These are phyloP conservation scores for Drosophila colorata DNA, from an alignment of 2,888 invertebrate species.

Conservation along the genomic window DNA sequence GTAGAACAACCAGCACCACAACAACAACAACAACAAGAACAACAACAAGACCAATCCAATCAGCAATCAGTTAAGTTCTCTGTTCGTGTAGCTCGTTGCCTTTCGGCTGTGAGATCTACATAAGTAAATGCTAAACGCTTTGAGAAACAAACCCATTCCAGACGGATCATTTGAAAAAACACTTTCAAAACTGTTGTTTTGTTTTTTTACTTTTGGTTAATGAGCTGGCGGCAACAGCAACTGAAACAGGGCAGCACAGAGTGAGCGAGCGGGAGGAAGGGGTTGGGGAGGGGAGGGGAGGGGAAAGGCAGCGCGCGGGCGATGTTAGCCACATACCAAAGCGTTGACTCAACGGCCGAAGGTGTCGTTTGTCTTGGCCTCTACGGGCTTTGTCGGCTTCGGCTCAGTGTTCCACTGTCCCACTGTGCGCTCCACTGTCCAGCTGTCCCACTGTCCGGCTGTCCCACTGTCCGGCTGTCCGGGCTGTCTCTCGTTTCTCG, in stretches of 20 bases:
- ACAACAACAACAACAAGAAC: neutral
- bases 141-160: slow-evolving; percentile 9
- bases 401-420: too few relatives aligned
- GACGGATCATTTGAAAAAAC: slow-evolving; percentile 48
- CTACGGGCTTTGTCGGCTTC: slow-evolving; percentile 72
- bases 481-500: slow-evolving; percentile 8
- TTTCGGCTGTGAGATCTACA: slow-evolving; percentile 26
- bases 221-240: slow-evolving; percentile 29
- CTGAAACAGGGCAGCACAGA: neutral
- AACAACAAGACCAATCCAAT: slow-evolving; percentile 22
- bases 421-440: too few relatives aligned
- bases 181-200: slow-evolving; percentile 29
- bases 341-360: slow-evolving; percentile 73
- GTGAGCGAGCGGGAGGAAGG: neutral
- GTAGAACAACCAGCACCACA: slow-evolving; percentile 5
- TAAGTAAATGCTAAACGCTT: slow-evolving; percentile 27
- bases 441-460: too few relatives aligned
- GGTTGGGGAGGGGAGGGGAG: neutral
- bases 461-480: too few relatives aligned
- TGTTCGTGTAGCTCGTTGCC: slow-evolving; percentile 28
- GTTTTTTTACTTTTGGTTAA: slow-evolving; percentile 34
- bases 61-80: slow-evolving; percentile 34
- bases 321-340: slow-evolving; percentile 66
- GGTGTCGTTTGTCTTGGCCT: slow-evolving; percentile 77
- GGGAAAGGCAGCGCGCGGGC: neutral